A percentile compares a stretch with the other conserved stretches of the same genome.
These are phyloP conservation scores for Petrocephalus microphthalmus DNA, from an alignment of 2,113 vertebrate genomes.

Conservation along the genomic window DNA sequence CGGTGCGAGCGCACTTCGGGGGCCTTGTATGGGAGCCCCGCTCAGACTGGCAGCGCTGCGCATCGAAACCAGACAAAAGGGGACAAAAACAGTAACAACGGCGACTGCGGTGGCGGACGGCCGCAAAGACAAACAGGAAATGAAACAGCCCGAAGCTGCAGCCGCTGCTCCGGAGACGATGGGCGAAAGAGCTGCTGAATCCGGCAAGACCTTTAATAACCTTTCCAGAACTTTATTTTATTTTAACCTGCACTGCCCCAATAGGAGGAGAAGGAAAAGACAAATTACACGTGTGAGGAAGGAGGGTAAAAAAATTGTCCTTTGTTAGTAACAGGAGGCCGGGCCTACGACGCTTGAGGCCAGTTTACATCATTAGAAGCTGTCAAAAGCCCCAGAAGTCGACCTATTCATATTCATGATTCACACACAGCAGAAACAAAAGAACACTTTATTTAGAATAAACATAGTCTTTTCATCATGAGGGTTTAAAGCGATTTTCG, in stretches of 20 bases:
- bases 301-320: conserved; percentile 10
- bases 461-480: not conserved
- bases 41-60: conserved; percentile 33
- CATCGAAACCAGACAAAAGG: conserved; percentile 37
- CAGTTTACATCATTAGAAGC: not conserved
- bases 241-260: not conserved
- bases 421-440: not conserved
- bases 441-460: not conserved
- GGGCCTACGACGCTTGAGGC: not conserved
- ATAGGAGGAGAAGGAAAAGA: not conserved
- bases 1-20: not conserved
- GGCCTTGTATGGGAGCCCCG: conserved; percentile 37
- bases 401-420: not conserved
- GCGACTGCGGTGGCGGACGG: conserved; percentile 36
- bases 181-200: not conserved
- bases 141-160: conserved; percentile 27
- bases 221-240: not conserved
- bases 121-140: conserved; percentile 38
- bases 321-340: not conserved
- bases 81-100: conserved; percentile 51
- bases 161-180: conserved; percentile 1
- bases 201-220: not conserved
- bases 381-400: not conserved
- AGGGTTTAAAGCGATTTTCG: not conserved
- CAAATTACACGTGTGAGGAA: not conserved